phyloP scores from a whole-genome alignment of 2,888 invertebrate species.

The Anthophora plumipes region DNA sequence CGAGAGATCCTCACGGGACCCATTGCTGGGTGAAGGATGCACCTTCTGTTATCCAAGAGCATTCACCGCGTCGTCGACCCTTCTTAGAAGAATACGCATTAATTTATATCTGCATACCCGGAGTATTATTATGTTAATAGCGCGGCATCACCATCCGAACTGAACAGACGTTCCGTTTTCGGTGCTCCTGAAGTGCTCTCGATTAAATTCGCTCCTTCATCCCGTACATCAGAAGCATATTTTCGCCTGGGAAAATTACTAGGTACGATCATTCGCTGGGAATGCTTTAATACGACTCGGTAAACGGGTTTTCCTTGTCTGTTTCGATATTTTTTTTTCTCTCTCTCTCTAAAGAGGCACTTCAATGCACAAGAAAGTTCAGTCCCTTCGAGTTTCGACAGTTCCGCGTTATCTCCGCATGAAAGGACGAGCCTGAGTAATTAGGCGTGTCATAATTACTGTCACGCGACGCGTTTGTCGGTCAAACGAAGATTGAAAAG shows the following conservation, averaged over 20 bases:
- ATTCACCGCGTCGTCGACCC: slow-evolving; percentile 76
- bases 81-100: slow-evolving; percentile 83
- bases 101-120: slow-evolving; percentile 83
- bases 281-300: neutral
- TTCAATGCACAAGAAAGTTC: neutral
- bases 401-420: slow-evolving; percentile 20
- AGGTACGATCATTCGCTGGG: slow-evolving; percentile 45
- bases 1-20: slow-evolving; percentile 43
- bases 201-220: slow-evolving; percentile 77
- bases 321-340: too few species aligned
- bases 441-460: slow-evolving; percentile 33
- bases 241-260: slow-evolving; percentile 79
- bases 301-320: slow-evolving; percentile 11
- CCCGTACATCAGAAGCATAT: slow-evolving; percentile 58
- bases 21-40: slow-evolving; percentile 65
- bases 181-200: slow-evolving; percentile 66
- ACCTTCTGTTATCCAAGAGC: slow-evolving; percentile 73
- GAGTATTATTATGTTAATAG: slow-evolving; percentile 83
- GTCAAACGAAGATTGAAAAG: slow-evolving; percentile 19
- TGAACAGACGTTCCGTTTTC: slow-evolving; percentile 73
- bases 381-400: slow-evolving; percentile 27
- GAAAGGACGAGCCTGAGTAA: slow-evolving; percentile 13
- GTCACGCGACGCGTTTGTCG: slow-evolving; percentile 19
- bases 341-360: neutral
- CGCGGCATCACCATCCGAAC: slow-evolving; percentile 58